Evolutionary conservation across 1,140 invertebrate genomes (phyloP).

Genomic region (Drosophila novamexicana): DNA sequence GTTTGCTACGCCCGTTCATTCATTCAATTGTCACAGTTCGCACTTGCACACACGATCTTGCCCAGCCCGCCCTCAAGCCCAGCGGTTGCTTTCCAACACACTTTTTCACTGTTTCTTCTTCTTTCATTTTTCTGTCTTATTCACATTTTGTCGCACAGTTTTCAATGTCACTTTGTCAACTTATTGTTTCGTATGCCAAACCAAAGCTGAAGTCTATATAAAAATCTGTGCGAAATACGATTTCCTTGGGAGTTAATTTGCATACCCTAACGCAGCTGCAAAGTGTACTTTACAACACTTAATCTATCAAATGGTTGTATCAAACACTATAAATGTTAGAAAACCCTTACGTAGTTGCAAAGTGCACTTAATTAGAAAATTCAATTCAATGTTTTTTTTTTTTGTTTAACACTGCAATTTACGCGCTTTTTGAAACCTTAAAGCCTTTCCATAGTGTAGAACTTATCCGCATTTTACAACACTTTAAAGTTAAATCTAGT

Average conservation of each 20-base stretch:
- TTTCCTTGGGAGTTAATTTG: background rate
- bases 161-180: slow-evolving; percentile 59
- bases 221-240: slow-evolving; percentile 15
- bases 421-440: too few species aligned
- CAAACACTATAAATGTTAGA: too few species aligned
- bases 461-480: too few species aligned
- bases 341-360: too few species aligned
- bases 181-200: slow-evolving; percentile 52
- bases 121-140: background rate
- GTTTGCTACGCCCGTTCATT: slow-evolving; percentile 52
- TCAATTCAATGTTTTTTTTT: too few species aligned
- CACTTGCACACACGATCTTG: slow-evolving; percentile 5
- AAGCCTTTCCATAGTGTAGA: too few species aligned
- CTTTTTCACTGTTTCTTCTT: background rate
- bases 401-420: too few species aligned
- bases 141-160: slow-evolving; percentile 38
- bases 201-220: slow-evolving; percentile 35
- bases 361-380: too few species aligned
- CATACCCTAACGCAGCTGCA: slow-evolving; percentile 6
- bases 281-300: slow-evolving; percentile 1
- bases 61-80: too few species aligned
- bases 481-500: too few species aligned
- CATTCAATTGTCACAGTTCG: slow-evolving; percentile 47
- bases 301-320: too few species aligned
- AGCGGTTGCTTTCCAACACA: background rate